Base-by-base conservation (phyloP, 1,140 invertebrate genomes). In the Aricia agestis region DNA sequence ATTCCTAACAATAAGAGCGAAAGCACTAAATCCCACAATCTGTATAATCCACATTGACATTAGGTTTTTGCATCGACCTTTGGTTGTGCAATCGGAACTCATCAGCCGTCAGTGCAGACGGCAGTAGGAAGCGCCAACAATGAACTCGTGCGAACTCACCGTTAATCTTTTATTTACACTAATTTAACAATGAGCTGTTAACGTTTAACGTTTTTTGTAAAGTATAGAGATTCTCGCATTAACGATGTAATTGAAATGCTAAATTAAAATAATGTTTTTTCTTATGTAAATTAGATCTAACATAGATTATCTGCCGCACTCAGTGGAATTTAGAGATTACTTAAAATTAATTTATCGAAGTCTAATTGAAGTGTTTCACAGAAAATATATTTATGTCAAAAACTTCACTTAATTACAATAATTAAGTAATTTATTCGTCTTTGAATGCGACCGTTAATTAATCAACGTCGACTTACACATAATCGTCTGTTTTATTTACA, bases 41-140 rank as follows among this genome's bases (percentile, higher is more conserved):
- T 4, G 45, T 52, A 15, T 15, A 52, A 52, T 63, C 10, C 59
- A 63, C 18, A 11, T 18, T 63, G 59, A 63, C 59, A 19, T 63
- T 19, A 19, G 18, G 59, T 63, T 63, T 63, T 63, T 63, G 19
- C 59, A 63, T 19, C 59, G 59, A 63, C 59, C 59, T 63, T 63
- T 19, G 19, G 18, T 63, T 25, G 11, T 25, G 19, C 19, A 63
- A 63, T 63, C 18, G 59, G 59, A 63, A 63, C 59, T 63, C 59
- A 19, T 63, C 17, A 19, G 59, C 5, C 18, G 11, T 59, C 18
- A 18, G 59, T 25, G 59, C 45, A 42, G 7, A 25, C 41, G 45
- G 45, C 45, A 52, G 45, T 52, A 52, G 45, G 45, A 52, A 52
- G 45, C 11, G 36, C 9, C 13, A 63, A 63, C 59, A 63, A 18